Conservation (phyloP, 2,113 vertebrate genomes). For the Engystomops pustulosus region DNA sequence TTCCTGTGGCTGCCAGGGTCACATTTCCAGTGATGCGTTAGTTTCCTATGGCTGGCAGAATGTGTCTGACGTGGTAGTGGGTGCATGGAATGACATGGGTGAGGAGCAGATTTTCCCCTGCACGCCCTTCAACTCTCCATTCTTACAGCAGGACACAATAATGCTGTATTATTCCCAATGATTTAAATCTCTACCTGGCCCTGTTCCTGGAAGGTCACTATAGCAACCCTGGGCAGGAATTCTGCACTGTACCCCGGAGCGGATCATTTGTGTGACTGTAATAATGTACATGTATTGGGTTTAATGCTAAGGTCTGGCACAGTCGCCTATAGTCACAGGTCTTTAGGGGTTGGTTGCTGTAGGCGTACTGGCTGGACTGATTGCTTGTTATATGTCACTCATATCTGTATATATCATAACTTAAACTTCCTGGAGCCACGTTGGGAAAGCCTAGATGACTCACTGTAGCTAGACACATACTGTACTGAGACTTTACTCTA, state of each 20-base stretch:
- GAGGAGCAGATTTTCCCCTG: too few relatives aligned
- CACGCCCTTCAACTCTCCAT: slow-evolving; percentile 10
- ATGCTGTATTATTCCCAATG: slow-evolving; percentile 5
- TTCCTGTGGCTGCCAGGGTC: not conserved
- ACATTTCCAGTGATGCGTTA: not conserved
- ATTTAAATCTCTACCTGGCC: not conserved
- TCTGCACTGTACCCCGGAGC: not conserved
- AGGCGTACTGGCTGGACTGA: not conserved
- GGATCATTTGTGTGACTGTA: not conserved
- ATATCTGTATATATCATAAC: not conserved
- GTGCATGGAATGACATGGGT: too few relatives aligned
- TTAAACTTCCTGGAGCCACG: not conserved
- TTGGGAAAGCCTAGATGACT: not conserved
- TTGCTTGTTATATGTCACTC: not conserved
- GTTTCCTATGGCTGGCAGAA: not conserved
- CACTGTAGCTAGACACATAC: not conserved
- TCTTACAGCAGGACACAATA: not conserved
- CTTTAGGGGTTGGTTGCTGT: not conserved
- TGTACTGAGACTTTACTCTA: not conserved
- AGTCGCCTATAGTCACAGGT: not conserved
- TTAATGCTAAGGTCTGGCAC: not conserved
- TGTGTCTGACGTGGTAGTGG: not conserved
- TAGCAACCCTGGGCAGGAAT: not conserved
- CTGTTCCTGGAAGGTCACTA: not conserved
- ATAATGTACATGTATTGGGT: too few relatives aligned